Evolutionary conservation across 2,888 invertebrate genomes (phyloP).

Genomic region (Keiferia lycopersicella): DNA sequence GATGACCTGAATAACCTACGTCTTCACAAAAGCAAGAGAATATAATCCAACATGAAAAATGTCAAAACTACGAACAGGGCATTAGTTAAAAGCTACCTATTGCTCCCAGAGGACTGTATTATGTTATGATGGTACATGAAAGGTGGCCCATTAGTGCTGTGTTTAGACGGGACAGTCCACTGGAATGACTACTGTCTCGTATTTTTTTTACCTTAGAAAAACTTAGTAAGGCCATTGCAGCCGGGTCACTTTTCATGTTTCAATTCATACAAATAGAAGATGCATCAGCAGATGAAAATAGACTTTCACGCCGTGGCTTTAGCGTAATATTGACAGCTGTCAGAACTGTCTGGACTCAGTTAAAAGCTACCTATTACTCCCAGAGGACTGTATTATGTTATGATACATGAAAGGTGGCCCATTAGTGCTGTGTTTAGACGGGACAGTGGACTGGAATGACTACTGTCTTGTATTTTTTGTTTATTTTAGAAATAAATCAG

Average conservation of each 20-base stretch:
- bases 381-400: conserved; percentile 1
- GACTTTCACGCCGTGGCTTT: too few relatives aligned
- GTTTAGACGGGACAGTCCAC: conserved; percentile 9
- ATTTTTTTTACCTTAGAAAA: too few relatives aligned
- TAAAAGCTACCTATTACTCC: conserved; percentile 14
- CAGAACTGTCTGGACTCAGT: conserved; percentile 2
- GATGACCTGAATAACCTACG: neutral
- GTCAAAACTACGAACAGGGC: conserved; percentile 8
- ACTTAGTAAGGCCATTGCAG: too few relatives aligned
- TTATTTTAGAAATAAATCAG: too few relatives aligned
- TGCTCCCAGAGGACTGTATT: conserved; percentile 4
- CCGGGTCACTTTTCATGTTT: too few relatives aligned
- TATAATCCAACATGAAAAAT: conserved; percentile 21
- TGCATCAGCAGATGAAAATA: too few relatives aligned
- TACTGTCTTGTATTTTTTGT: too few relatives aligned
- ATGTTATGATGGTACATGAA: conserved; percentile 17
- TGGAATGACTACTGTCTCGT: too few relatives aligned
- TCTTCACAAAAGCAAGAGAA: neutral
- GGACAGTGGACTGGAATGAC: neutral
- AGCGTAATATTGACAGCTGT: neutral
- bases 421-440: conserved; percentile 19
- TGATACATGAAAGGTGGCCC: conserved; percentile 18
- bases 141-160: conserved; percentile 18
- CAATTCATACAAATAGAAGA: too few relatives aligned
- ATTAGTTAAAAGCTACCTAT: conserved; percentile 14